Evolutionary conservation across 1,140 invertebrate species (phyloP).

Genomic region (Leptoteleia sp.): DNA sequence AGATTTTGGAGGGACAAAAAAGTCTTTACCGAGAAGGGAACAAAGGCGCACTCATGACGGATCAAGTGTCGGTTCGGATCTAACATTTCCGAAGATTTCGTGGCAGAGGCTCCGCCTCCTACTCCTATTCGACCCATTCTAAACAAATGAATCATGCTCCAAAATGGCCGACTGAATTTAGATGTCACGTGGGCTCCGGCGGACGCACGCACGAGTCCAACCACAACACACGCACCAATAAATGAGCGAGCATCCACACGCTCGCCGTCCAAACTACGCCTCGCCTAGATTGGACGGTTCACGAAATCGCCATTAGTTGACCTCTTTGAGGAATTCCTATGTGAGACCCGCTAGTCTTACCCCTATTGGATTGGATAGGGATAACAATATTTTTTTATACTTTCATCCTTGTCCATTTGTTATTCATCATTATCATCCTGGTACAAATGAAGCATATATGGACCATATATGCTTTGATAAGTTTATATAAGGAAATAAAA

Average conservation of each 20-base stretch:
- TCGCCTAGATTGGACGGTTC: conserved; percentile 34
- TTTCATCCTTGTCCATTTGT: no score
- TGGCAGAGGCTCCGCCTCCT: conserved; percentile 77
- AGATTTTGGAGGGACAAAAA: no score
- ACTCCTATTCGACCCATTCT: conserved; percentile 79
- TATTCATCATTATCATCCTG: no score
- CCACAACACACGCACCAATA: conserved; percentile 52
- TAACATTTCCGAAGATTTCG: conserved; percentile 74
- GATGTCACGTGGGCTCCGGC: conserved; percentile 76
- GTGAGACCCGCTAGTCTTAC: no score
- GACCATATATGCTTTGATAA: no score
- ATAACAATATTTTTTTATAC: no score
- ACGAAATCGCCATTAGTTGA: conserved; percentile 36
- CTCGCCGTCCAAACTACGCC: conserved; percentile 49
- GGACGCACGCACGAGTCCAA: conserved; percentile 63
- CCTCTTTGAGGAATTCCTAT: conserved; percentile 9
- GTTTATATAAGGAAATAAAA: no score
- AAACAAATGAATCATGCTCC: conserved; percentile 80
- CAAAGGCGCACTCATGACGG: conserved; percentile 22
- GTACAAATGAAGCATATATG: no score
- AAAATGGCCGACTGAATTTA: conserved; percentile 81
- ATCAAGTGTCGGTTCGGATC: conserved; percentile 65
- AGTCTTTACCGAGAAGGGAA: no score
- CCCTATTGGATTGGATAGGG: no score
- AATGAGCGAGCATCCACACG: conserved; percentile 38